phyloP scores from a whole-genome alignment of 2,888 invertebrate species.

The Pammene fasciana region DNA sequence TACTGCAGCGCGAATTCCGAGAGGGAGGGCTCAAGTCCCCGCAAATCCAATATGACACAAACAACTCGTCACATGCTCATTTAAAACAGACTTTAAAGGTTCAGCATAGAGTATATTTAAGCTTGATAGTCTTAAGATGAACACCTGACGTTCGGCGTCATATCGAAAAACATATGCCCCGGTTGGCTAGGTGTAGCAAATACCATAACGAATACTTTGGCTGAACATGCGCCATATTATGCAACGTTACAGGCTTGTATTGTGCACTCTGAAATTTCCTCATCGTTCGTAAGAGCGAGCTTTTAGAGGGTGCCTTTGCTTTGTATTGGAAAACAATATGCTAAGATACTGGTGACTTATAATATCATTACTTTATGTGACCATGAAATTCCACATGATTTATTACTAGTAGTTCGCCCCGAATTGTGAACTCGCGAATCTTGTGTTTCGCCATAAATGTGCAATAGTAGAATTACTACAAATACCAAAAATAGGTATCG shows the following conservation, averaged over 20 bases:
- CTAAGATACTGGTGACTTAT: neutral
- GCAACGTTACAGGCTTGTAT: conserved; percentile 78
- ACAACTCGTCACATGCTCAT: conserved; percentile 48
- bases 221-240: conserved; percentile 80
- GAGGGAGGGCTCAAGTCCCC: conserved; percentile 73
- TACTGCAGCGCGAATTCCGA: conserved; percentile 68
- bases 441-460: too few relatives aligned
- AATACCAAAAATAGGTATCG: too few relatives aligned
- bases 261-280: conserved; percentile 73
- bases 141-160: conserved; percentile 83
- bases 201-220: conserved; percentile 83
- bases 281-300: conserved; percentile 64
- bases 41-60: conserved; percentile 60
- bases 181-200: conserved; percentile 82
- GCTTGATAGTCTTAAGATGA: conserved; percentile 64
- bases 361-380: neutral
- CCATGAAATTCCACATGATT: neutral
- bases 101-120: conserved; percentile 60
- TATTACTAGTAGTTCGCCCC: too few relatives aligned
- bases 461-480: too few relatives aligned
- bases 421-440: too few relatives aligned
- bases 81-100: conserved; percentile 56
- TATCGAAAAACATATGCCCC: conserved; percentile 81
- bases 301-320: conserved; percentile 59
- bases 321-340: conserved; percentile 49